Percentiles rank a stretch among this genome's conserved stretches.
Evolutionary conservation across 1,140 invertebrate species (phyloP).

Genomic region (Rhizoglyphus robini): DNA sequence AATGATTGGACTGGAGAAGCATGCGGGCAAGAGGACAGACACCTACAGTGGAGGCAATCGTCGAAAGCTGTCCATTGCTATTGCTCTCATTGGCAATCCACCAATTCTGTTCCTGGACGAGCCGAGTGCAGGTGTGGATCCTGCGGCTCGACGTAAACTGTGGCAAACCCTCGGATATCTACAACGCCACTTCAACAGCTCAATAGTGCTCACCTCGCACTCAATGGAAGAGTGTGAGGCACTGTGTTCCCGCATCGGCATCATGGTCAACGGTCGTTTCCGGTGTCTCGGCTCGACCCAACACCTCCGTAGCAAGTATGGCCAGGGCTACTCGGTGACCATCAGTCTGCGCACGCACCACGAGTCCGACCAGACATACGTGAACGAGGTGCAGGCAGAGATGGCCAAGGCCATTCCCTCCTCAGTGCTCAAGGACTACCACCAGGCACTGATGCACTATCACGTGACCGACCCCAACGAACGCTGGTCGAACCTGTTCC

Average conservation of each 20-base stretch:
- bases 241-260: constrained; percentile 63
- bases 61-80: constrained; percentile 42
- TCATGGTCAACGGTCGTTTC: constrained; percentile 73
- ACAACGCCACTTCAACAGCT: constrained; percentile 23
- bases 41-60: constrained; percentile 41
- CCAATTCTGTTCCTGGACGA: constrained; percentile 32
- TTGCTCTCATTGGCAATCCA: constrained; percentile 36
- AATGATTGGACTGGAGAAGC: constrained; percentile 23
- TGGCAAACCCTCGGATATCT: constrained; percentile 28
- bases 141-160: constrained; percentile 34
- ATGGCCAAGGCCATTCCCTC: not conserved
- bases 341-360: not conserved
- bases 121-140: constrained; percentile 38
- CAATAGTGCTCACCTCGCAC: constrained; percentile 47
- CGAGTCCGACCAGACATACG: not conserved
- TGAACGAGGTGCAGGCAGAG: not conserved
- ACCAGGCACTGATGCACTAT: constrained; percentile 42
- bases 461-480: constrained; percentile 41
- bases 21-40: constrained; percentile 27
- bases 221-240: constrained; percentile 70
- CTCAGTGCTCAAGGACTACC: constrained; percentile 6
- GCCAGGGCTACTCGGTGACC: constrained; percentile 46
- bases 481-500: constrained; percentile 36
- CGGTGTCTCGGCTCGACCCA: constrained; percentile 54
- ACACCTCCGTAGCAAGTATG: constrained; percentile 48